Base-by-base conservation (phyloP, 2,888 invertebrate species). In the Tipula confusa region DNA sequence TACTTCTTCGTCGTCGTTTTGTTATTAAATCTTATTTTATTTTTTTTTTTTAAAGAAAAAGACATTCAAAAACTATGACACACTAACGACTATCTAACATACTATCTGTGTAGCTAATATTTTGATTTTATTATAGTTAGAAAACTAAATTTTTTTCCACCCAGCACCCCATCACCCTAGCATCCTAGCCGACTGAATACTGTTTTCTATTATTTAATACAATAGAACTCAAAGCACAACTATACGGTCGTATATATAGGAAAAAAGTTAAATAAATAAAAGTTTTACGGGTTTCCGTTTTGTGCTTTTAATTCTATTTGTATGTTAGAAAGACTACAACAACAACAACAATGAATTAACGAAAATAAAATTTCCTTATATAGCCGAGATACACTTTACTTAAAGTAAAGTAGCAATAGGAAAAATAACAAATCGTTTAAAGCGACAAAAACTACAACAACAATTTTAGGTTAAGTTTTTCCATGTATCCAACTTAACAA, bases 21-120 rank as follows among this genome's bases (percentile, higher is more conserved):
- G n/a, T n/a, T n/a, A n/a, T n/a, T n/a, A n/a, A n/a, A n/a, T n/a
- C n/a, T n/a, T n/a, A n/a, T n/a, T n/a, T n/a, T n/a, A n/a, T 64
- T 24, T 18, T 24, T 24, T 64, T 9, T 64, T 18, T 64, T 64
- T 43, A 43, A 43, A 43, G 43, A 2, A 43, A 64, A 64, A 64
- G 64, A 24, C 24, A 64, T 64, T 64, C 64, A 64, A 64, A 64
- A 64, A 24, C 64, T 64, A 64, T 64, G 64, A 64, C 64, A 64
- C 64, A 18, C 64, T 64, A 64, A 24, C 64, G 64, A 64, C 64
- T 64, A 64, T 64, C 64, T 64, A 64, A 64, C 64, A 64, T 64
- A 64, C 64, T 24, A 64, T 64, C 64, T 64, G 18, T 64, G 24
- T 11, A 64, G 64, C 64, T 24, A 24, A 64, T 24, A 24, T 64